These are phyloP conservation scores for Nothoprocta pentlandii DNA, from an alignment of 2,113 vertebrate species.

Conservation along the genomic window DNA sequence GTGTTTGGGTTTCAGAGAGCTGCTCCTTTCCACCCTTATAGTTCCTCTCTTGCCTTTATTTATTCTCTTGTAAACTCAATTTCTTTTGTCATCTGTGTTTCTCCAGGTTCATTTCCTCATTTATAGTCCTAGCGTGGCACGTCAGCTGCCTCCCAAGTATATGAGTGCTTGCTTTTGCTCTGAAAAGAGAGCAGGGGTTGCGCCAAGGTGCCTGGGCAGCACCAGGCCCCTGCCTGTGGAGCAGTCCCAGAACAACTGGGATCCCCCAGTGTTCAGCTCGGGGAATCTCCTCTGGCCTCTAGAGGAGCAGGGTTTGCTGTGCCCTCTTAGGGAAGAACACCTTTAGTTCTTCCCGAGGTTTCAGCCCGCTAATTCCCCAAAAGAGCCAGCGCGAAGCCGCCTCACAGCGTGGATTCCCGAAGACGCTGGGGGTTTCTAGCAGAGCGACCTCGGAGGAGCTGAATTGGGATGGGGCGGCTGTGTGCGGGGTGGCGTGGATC, in stretches of 20 bases:
- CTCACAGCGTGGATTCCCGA: background rate
- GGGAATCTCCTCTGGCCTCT: background rate
- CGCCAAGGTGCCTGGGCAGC: background rate
- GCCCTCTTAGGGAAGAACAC: too few species aligned
- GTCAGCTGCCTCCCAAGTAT: background rate
- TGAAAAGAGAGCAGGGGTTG: background rate
- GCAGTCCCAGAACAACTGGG: background rate
- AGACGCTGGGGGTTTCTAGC: background rate
- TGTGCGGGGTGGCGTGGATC: accelerated
- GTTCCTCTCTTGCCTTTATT: background rate
- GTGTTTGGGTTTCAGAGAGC: background rate
- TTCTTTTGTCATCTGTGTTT: background rate
- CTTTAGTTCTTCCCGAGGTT: background rate
- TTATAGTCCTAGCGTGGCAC: background rate
- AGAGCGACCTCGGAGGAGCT: background rate
- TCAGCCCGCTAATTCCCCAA: background rate
- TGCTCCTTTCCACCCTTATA: accelerated
- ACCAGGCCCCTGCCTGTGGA: background rate
- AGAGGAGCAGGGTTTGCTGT: background rate
- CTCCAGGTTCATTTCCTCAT: background rate
- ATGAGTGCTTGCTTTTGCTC: background rate
- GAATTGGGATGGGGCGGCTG: background rate
- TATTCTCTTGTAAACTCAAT: background rate
- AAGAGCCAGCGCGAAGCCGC: background rate
- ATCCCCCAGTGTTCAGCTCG: background rate